Evolutionary conservation across 1,140 invertebrate genomes (phyloP).

Genomic region (Phenacoccus solenopsis): DNA sequence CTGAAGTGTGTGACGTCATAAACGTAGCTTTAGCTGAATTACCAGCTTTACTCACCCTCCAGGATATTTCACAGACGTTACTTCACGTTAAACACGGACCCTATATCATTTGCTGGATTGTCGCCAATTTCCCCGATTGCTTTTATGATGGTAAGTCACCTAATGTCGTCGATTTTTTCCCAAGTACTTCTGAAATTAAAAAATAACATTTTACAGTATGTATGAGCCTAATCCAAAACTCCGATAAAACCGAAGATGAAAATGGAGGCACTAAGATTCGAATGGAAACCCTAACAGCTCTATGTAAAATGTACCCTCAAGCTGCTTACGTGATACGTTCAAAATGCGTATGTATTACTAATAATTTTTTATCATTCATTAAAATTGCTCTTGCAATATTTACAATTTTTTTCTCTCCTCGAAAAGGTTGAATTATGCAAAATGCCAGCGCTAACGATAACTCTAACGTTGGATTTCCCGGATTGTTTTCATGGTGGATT

Average conservation of each 20-base stretch:
- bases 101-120: conserved; percentile 73
- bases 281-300: conserved; percentile 54
- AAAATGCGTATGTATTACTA: conserved; percentile 58
- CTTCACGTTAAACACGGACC: conserved; percentile 82
- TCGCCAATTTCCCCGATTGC: conserved; percentile 85
- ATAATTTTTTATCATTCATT: background rate
- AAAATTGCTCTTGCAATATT: background rate
- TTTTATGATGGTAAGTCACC: conserved; percentile 63
- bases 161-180: conserved; percentile 12
- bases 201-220: conserved; percentile 61
- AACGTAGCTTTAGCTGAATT: conserved; percentile 86
- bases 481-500: conserved; percentile 18
- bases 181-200: background rate
- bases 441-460: conserved; percentile 75
- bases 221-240: conserved; percentile 67
- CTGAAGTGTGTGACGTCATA: conserved; percentile 89
- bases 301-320: conserved; percentile 83
- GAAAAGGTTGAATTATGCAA: conserved; percentile 65
- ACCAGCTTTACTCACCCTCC: conserved; percentile 70
- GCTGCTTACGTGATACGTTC: conserved; percentile 68
- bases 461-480: conserved; percentile 48
- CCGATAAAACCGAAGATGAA: conserved; percentile 78
- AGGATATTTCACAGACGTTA: conserved; percentile 72
- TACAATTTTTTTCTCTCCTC: conserved; percentile 14
- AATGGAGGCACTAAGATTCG: conserved; percentile 52